Base-by-base conservation (phyloP, 23 tunicate genomes). In the Trididemnum clinides region DNA sequence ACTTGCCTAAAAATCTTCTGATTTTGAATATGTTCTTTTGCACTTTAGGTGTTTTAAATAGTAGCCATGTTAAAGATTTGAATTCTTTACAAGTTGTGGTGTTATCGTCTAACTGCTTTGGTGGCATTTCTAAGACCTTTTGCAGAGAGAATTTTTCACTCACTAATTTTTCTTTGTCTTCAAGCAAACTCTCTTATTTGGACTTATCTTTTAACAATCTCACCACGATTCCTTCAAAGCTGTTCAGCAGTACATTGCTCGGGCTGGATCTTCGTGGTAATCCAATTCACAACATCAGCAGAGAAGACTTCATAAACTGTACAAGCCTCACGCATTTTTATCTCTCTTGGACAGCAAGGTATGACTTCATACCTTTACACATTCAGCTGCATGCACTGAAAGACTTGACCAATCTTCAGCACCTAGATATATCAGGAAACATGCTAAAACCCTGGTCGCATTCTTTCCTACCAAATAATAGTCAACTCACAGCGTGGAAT, bases 401-500 rank as follows among this genome's bases (percentile, higher is more conserved):
- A 5, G 12, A 2, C 6, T 32, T 69, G 37, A 21, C 21, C 21
- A 37, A 69, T 6, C 76, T 69, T 4, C 10, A 69, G 6, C 5
- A 28, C 21, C 21, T 69, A 69, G 76, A 69, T 33, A 28, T 69
- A n/a, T 69, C 76, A 29, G 76, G 76, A 29, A 69, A 69, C 38
- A 69, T 69, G 76, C 4, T 69, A 6, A 4, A 15, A 6, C 15
- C 15, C 12, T 69, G 28, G 21, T 37, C 76, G 10, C 7, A 15
- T 21, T 3, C 6, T 10, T 69, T 69, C 7, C 38, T 69, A 4
- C 2, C 37, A 4, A 18, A 69, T 6, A 69, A 31, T 21, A 28
- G 2, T 3, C 28, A 69, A 32, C 37, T 69, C 2, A 31, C 28
- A 69, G 5, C 37, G 76, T 69, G 28, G 21, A 69, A 69, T 28